Percentiles rank a stretch among this genome's conserved stretches.
Evolutionary conservation across 2,888 invertebrate genomes (phyloP).

Genomic region (Neoitamus cyanurus): DNA sequence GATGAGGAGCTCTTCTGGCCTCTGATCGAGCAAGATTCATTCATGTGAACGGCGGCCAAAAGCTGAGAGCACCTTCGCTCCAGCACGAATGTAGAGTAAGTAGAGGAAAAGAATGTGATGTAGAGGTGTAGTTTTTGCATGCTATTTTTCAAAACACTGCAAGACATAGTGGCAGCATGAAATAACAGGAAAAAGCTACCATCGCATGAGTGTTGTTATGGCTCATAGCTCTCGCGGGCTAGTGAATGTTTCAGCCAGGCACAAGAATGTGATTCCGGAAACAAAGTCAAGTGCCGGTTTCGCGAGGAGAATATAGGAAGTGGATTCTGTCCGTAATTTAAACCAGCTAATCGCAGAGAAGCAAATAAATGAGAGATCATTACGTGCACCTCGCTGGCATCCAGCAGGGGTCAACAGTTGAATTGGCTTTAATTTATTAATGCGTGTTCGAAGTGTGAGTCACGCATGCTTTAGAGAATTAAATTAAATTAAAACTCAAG

Average conservation of each 20-base stretch:
- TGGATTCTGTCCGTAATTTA: not conserved
- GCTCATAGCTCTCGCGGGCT: not conserved
- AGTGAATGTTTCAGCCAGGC: constrained; percentile 28
- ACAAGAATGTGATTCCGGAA: constrained; percentile 28
- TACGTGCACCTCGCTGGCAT: not conserved
- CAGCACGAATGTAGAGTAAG: not conserved
- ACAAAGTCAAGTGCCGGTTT: constrained; percentile 10
- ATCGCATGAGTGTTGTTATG: not conserved
- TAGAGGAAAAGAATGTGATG: not conserved
- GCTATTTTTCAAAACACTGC: not conserved
- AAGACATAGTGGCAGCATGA: not conserved
- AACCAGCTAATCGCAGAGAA: not conserved
- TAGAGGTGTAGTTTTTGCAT: not conserved
- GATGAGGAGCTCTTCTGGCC: not conserved
- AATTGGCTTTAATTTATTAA: not conserved
- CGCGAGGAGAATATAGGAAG: not conserved
- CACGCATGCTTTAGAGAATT: not conserved
- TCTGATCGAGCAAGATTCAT: not conserved
- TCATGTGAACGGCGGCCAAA: not conserved
- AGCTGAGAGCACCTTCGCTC: not conserved
- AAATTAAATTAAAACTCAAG: not conserved
- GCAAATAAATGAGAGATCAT: not conserved
- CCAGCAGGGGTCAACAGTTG: not conserved
- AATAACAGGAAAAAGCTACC: constrained; percentile 12
- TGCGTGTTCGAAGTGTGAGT: not conserved